A percentile compares a stretch with the other conserved stretches of the same genome.
Evolutionary conservation across 2,797 vertebrate genomes (phyloP).

Genomic region (Poeciliopsis presidionis): DNA sequence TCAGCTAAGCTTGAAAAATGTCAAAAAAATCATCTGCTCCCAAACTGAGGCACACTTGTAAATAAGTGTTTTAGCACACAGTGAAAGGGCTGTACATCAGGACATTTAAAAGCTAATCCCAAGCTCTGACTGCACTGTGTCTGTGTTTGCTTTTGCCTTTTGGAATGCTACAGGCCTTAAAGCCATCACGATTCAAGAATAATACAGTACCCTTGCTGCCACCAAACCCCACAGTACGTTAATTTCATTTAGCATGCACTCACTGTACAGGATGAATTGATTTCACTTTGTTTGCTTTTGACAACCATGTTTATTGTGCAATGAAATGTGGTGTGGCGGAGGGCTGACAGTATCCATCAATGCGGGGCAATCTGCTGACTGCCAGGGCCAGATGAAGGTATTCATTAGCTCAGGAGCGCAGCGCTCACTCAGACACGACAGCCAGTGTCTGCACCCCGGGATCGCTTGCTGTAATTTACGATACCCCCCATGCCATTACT

Average conservation of each 20-base stretch:
- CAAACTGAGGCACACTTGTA: neutral
- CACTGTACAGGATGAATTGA: constrained; percentile 99
- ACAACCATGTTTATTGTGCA: constrained; percentile 99
- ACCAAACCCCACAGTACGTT: constrained; percentile 88
- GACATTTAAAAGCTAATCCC: constrained; percentile 16
- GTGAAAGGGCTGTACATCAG: constrained; percentile 2
- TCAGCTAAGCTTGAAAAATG: neutral
- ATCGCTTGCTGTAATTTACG: constrained; percentile 93
- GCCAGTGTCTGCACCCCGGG: constrained; percentile 87
- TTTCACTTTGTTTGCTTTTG: constrained; percentile 98
- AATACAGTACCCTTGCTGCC: constrained; percentile 89
- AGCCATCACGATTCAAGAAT: constrained; percentile 84
- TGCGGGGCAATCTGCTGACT: constrained; percentile 96
- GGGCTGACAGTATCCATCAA: constrained; percentile 99
- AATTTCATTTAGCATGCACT: constrained; percentile 99
- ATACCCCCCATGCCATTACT: constrained; percentile 89
- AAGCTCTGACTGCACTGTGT: constrained; percentile 10
- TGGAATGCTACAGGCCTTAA: constrained; percentile 31
- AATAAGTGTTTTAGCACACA: constrained; percentile 8
- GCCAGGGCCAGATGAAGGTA: constrained; percentile 98
- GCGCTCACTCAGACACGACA: constrained; percentile 88
- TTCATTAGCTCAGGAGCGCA: constrained; percentile 95
- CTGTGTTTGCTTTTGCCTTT: constrained; percentile 37
- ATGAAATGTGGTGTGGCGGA: constrained; percentile 96
- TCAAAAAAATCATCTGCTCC: neutral